A percentile compares a stretch with the other conserved stretches of the same genome.
Evolutionary conservation across 2,888 invertebrate species (phyloP).

Genomic region (Galerucella nymphaeae): DNA sequence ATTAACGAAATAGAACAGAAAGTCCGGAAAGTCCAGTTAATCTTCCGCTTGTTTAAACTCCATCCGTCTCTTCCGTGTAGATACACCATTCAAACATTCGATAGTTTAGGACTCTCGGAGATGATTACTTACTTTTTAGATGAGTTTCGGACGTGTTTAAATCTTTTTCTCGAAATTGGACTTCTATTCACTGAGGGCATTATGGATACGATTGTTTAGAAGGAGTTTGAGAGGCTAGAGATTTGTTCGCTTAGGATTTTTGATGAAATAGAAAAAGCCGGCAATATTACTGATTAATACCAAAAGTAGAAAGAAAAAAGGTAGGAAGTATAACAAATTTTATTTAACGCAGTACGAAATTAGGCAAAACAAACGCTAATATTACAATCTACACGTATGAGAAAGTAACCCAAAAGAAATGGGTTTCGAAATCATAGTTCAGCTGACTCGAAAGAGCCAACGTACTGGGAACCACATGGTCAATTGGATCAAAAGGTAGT

Average conservation of each 20-base stretch:
- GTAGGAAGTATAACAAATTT: no score
- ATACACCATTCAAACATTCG: slow-evolving; percentile 38
- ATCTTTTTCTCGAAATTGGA: slow-evolving; percentile 36
- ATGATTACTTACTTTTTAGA: slow-evolving; percentile 43
- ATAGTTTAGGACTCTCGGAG: slow-evolving; percentile 39
- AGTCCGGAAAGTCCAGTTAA: slow-evolving; percentile 51
- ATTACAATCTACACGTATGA: no score
- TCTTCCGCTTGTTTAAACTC: slow-evolving; percentile 51
- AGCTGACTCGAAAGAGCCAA: no score
- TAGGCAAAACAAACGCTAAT: no score
- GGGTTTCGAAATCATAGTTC: no score
- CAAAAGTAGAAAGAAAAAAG: no score
- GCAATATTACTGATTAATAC: background rate
- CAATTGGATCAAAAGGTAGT: no score
- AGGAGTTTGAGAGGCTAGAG: slow-evolving; percentile 19
- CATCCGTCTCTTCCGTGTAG: slow-evolving; percentile 38
- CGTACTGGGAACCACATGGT: no score
- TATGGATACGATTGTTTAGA: slow-evolving; percentile 28
- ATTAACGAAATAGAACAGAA: slow-evolving; percentile 45
- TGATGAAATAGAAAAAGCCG: background rate
- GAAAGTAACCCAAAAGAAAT: no score
- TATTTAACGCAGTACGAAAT: no score
- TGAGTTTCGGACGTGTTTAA: slow-evolving; percentile 35
- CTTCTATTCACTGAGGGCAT: slow-evolving; percentile 29
- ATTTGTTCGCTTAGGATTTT: background rate